Evolutionary conservation across 2,888 invertebrate genomes (phyloP).

Genomic region (Cloeon dipterum): DNA sequence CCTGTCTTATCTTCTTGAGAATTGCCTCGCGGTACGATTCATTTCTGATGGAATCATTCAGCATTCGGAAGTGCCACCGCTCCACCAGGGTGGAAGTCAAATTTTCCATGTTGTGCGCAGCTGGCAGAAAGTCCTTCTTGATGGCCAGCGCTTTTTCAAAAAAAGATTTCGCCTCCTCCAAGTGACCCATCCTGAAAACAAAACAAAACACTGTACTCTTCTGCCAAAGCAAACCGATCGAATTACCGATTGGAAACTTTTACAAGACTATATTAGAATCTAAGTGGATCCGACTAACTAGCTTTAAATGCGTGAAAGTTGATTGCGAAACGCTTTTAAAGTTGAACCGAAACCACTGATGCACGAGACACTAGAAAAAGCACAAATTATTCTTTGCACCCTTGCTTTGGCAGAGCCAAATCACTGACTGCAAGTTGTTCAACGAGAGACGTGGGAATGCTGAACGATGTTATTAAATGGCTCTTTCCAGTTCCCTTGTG

Average conservation of each 20-base stretch:
- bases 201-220: no score
- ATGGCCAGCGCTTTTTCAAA: constrained; percentile 27
- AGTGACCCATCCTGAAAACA: constrained; percentile 26
- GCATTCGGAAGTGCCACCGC: constrained; percentile 64
- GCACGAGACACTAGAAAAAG: constrained; percentile 4
- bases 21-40: constrained; percentile 39
- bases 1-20: constrained; percentile 22
- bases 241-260: constrained; percentile 6
- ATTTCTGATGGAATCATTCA: constrained; percentile 51
- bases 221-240: constrained; percentile 6
- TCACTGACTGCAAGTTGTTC: no score
- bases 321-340: neutral
- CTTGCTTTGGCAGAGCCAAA: no score
- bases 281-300: constrained; percentile 4
- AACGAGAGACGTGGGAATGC: constrained; percentile 8
- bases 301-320: neutral
- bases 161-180: constrained; percentile 29
- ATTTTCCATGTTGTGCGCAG: constrained; percentile 41
- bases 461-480: constrained; percentile 9
- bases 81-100: constrained; percentile 42
- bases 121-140: constrained; percentile 27
- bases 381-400: no score
- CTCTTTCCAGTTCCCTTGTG: neutral
- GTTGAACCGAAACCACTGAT: constrained; percentile 4
- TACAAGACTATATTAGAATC: neutral